Conservation (phyloP, 2,113 vertebrate species). For the Siniperca knerii region DNA sequence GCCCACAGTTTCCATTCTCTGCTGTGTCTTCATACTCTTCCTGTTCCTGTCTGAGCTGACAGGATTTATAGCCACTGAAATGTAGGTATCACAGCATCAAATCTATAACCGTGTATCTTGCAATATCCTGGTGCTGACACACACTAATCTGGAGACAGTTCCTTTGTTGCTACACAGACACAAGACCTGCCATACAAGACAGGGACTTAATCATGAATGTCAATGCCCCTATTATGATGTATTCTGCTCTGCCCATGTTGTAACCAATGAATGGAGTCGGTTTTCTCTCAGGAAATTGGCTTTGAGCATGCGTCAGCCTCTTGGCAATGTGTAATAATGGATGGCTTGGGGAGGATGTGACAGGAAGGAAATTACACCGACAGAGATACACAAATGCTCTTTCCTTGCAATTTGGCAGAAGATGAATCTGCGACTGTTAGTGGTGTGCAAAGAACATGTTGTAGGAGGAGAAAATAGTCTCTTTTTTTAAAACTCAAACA, state of each 20-base stretch:
- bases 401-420: constrained; percentile 15
- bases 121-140: constrained; percentile 42
- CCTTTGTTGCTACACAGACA: constrained; percentile 18
- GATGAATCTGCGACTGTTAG: constrained; percentile 26
- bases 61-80: constrained; percentile 98
- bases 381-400: constrained; percentile 29
- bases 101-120: background rate
- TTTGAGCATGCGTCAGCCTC: constrained; percentile 68
- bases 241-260: constrained; percentile 21
- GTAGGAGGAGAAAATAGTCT: background rate
- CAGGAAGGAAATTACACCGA: constrained; percentile 62
- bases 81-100: constrained; percentile 87
- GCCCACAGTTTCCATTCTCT: constrained; percentile 96
- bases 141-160: background rate
- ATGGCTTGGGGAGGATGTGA: constrained; percentile 50
- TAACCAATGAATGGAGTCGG: constrained; percentile 47
- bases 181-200: constrained; percentile 1
- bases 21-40: constrained; percentile 98
- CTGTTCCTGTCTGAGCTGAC: constrained; percentile 99
- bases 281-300: constrained; percentile 74
- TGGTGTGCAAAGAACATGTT: background rate
- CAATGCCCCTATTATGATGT: constrained; percentile 47
- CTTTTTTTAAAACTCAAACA: background rate
- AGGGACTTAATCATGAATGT: constrained; percentile 46
- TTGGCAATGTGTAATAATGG: constrained; percentile 58